Conservation (phyloP, 2,113 vertebrate species). For the Archilochus colubris region DNA sequence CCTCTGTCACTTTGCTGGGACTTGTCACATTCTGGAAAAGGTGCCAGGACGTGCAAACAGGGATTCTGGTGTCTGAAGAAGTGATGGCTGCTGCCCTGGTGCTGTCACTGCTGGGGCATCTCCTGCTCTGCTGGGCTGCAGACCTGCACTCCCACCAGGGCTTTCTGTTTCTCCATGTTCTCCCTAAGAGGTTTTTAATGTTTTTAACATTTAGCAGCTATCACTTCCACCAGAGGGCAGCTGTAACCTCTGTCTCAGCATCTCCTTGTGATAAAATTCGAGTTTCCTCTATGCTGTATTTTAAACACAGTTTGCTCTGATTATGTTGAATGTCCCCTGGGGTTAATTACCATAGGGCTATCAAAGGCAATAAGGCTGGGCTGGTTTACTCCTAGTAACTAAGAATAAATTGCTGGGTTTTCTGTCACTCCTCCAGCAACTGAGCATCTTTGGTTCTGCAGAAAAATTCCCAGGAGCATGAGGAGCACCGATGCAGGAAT, state of each 20-base stretch:
- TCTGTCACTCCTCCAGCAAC: background rate
- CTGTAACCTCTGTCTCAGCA: background rate
- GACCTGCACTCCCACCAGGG: background rate
- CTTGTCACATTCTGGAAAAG: background rate
- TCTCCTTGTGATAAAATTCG: rapidly evolving
- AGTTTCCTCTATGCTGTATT: background rate
- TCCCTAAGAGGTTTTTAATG: background rate
- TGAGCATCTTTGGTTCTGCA: background rate
- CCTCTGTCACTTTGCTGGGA: background rate
- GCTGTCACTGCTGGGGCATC: background rate
- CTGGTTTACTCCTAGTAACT: background rate
- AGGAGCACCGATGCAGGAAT: background rate
- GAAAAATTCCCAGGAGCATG: background rate
- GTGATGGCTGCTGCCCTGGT: rapidly evolving
- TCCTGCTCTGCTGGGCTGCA: background rate
- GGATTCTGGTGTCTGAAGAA: background rate
- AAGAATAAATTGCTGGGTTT: background rate
- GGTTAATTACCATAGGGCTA: background rate
- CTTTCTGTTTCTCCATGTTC: background rate
- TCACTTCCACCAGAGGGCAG: conserved; percentile 48
- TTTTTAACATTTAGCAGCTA: background rate
- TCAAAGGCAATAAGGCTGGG: background rate
- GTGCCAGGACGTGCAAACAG: background rate
- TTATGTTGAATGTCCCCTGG: background rate
- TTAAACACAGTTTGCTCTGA: background rate